Conservation (phyloP, 2,113 vertebrate genomes). For the Leptodactylus fuscus region DNA sequence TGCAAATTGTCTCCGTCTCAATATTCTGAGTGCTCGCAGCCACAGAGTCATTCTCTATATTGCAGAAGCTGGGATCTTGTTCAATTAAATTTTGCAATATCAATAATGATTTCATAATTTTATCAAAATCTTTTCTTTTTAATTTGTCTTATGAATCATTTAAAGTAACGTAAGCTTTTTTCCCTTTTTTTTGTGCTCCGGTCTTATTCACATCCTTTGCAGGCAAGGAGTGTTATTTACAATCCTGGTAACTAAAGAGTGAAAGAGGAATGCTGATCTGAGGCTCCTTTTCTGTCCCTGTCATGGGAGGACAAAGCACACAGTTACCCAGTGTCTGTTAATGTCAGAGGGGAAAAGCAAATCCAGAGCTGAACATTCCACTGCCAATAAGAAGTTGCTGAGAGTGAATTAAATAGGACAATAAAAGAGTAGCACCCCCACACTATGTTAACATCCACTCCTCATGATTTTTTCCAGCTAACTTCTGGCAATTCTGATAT, state of each 20-base stretch:
- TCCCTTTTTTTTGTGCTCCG: background rate
- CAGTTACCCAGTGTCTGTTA: slow-evolving; percentile 56
- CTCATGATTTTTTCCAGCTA: background rate
- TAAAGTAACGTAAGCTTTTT: background rate
- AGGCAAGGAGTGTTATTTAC: slow-evolving; percentile 51
- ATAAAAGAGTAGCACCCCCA: slow-evolving; percentile 8
- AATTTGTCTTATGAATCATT: slow-evolving; percentile 21
- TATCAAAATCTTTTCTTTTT: background rate
- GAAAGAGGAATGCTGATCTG: slow-evolving; percentile 47
- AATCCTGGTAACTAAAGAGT: slow-evolving; percentile 57
- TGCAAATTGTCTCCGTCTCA: slow-evolving; percentile 51
- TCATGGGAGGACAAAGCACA: slow-evolving; percentile 49
- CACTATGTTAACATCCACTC: slow-evolving; percentile 8
- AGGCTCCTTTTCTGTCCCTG: slow-evolving; percentile 56
- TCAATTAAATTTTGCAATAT: slow-evolving; percentile 26
- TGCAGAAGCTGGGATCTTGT: background rate
- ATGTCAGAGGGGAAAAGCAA: slow-evolving; percentile 42
- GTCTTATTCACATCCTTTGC: slow-evolving; percentile 13
- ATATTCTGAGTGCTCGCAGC: slow-evolving; percentile 36
- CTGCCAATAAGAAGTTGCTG: slow-evolving; percentile 49
- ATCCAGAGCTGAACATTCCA: slow-evolving; percentile 54
- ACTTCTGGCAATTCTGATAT: background rate
- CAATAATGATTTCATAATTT: slow-evolving; percentile 25
- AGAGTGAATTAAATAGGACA: slow-evolving; percentile 46
- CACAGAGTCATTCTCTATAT: slow-evolving; percentile 8